These are phyloP conservation scores for Sphyrna mokarran DNA, from an alignment of 2,113 vertebrate genomes.

Conservation along the genomic window DNA sequence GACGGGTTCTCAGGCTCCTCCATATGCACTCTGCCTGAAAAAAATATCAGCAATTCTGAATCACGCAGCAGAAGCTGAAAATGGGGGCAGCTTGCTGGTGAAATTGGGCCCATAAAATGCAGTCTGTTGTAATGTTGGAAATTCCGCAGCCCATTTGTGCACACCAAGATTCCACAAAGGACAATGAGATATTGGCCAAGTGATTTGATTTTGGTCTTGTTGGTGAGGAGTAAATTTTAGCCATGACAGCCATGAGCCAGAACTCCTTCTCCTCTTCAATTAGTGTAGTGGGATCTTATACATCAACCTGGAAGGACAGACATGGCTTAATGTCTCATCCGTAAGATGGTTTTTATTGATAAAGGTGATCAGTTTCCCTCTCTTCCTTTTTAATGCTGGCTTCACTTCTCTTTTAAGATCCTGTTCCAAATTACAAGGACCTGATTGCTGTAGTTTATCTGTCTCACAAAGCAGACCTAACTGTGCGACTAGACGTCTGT, in stretches of 20 bases:
- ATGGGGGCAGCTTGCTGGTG: too few relatives aligned
- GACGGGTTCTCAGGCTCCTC: too few relatives aligned
- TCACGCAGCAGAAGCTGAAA: too few relatives aligned
- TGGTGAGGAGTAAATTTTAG: neutral
- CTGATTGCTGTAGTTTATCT: slow-evolving; percentile 79
- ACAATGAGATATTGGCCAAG: neutral
- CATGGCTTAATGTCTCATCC: neutral
- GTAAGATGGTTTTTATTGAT: neutral
- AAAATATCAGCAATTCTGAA: too few relatives aligned
- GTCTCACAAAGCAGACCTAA: slow-evolving; percentile 81
- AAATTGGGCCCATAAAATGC: neutral
- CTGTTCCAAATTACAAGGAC: slow-evolving; percentile 74
- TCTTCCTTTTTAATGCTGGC: neutral
- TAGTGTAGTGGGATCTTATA: neutral
- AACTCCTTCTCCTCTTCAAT: neutral
- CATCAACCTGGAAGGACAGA: neutral
- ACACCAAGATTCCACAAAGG: too few relatives aligned
- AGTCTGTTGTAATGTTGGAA: neutral
- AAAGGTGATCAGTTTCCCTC: neutral
- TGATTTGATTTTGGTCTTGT: neutral
- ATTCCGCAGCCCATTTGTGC: neutral
- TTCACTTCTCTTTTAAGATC: slow-evolving; percentile 54
- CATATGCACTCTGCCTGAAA: too few relatives aligned
- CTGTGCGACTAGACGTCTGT: slow-evolving; percentile 76
- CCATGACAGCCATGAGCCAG: neutral